Conservation (phyloP, 2,113 vertebrate species). For the Numenius arquata region DNA sequence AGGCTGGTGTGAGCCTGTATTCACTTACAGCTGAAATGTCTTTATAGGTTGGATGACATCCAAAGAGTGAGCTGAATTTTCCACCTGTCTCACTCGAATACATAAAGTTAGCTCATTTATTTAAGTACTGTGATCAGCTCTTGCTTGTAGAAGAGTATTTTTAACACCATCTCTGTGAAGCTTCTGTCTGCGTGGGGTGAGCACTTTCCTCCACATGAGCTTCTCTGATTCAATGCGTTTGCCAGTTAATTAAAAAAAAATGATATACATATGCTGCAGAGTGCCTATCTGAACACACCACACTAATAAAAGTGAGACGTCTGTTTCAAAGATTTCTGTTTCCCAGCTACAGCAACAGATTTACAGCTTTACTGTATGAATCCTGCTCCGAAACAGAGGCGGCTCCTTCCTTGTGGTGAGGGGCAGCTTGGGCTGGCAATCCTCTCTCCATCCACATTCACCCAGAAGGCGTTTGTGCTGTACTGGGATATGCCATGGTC, state of each 20-base stretch:
- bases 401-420: background rate
- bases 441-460: background rate
- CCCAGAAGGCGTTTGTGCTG: background rate
- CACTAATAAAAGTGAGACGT: accelerated
- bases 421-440: background rate
- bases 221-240: background rate
- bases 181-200: background rate
- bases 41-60: background rate
- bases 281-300: background rate
- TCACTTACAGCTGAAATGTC: background rate
- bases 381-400: background rate
- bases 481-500: background rate
- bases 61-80: slow-evolving; percentile 43
- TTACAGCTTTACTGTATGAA: background rate
- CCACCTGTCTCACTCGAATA: slow-evolving; percentile 32
- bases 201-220: background rate
- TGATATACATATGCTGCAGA: background rate
- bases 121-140: slow-evolving; percentile 36
- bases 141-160: background rate
- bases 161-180: background rate
- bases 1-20: background rate
- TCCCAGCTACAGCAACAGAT: background rate
- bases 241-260: background rate
- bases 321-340: background rate
- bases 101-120: slow-evolving; percentile 55